These are phyloP conservation scores for Rhizoglyphus robini DNA, from an alignment of 1,140 invertebrate species.

Conservation along the genomic window DNA sequence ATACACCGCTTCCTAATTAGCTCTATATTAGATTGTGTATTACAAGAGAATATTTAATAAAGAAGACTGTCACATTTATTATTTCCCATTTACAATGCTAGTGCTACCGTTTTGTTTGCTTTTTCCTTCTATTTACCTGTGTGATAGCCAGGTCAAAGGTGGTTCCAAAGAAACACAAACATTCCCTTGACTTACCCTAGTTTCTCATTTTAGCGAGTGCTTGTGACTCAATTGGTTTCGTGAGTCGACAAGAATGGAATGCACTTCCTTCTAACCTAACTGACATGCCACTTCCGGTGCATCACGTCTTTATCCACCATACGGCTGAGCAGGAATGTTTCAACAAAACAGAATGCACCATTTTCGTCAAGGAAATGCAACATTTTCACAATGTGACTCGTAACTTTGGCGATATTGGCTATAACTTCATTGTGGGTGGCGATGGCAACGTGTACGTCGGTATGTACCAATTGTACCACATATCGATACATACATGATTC, in stretches of 20 bases:
- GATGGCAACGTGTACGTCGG: constrained; percentile 34
- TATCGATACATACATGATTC: not conserved
- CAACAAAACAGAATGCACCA: constrained; percentile 23
- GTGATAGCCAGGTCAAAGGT: no score
- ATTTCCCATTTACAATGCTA: no score
- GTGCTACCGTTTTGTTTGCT: no score
- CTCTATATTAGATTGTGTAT: no score
- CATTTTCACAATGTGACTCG: constrained; percentile 29
- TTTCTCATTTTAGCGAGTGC: constrained; percentile 3
- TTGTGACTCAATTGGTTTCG: not conserved
- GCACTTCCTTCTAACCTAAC: not conserved
- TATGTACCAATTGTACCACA: not conserved
- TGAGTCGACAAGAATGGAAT: constrained; percentile 17
- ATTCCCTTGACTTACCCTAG: no score
- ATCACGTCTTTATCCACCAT: constrained; percentile 47
- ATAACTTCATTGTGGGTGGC: constrained; percentile 33
- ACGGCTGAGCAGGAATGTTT: constrained; percentile 26
- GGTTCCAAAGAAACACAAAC: no score
- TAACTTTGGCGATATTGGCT: constrained; percentile 22
- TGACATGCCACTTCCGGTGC: constrained; percentile 39
- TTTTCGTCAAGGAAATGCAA: constrained; percentile 28
- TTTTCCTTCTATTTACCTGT: no score
- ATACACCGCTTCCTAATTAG: no score
- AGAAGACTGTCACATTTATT: no score
- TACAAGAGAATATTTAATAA: no score